Conservation (phyloP, 2,113 vertebrate species). For the Tricholaema leucomelas region DNA sequence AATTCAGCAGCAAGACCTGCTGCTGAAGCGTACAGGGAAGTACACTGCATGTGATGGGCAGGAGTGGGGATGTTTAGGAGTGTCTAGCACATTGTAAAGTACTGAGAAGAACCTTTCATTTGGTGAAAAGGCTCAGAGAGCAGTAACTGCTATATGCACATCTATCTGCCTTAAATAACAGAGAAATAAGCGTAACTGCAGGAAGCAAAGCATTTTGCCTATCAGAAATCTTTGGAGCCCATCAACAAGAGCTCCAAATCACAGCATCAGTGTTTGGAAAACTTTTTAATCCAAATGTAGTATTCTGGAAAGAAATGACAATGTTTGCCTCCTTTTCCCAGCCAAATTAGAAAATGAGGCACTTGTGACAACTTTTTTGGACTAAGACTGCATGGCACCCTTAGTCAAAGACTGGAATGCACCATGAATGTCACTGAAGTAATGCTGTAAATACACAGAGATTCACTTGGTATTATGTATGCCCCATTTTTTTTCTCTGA, state of each 20-base stretch:
- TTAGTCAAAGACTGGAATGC: neutral
- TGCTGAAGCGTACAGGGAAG: neutral
- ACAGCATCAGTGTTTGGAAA: neutral
- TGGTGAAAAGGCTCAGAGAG: neutral
- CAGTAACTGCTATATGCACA: neutral
- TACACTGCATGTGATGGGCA: rapidly evolving
- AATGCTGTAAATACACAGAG: neutral
- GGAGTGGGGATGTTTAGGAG: neutral
- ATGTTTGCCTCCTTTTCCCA: neutral
- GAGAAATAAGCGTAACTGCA: neutral
- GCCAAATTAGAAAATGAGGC: neutral
- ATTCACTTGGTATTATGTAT: neutral
- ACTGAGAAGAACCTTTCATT: neutral
- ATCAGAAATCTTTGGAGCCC: neutral
- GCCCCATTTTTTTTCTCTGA: neutral
- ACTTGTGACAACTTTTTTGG: neutral
- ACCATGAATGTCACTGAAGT: neutral
- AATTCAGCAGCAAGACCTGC: neutral
- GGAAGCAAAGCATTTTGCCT: neutral
- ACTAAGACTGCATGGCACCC: neutral
- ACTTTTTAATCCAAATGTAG: neutral
- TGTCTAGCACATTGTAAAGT: neutral
- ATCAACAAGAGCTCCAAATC: neutral
- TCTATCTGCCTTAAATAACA: neutral
- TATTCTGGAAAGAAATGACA: neutral